Conservation (phyloP, 2,113 vertebrate genomes). For the Hemichromis elongatus region DNA sequence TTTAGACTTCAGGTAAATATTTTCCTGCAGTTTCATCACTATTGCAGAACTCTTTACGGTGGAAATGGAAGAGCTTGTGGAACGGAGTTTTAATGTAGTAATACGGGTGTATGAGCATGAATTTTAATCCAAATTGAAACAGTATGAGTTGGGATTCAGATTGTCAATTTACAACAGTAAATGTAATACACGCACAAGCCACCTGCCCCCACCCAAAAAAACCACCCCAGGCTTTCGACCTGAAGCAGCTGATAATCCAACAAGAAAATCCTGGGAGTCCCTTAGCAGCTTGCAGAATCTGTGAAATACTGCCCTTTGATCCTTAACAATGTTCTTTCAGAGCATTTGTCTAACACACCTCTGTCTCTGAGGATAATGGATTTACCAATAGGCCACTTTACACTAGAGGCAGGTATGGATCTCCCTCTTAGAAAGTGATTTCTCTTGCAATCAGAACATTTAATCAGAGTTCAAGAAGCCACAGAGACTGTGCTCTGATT, state of each 20-base stretch:
- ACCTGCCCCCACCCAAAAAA: background rate
- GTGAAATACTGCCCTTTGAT: constrained; percentile 7
- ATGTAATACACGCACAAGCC: background rate
- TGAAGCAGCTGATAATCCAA: background rate
- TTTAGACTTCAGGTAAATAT: background rate
- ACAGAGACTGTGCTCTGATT: constrained; percentile 40
- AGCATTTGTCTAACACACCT: constrained; percentile 15
- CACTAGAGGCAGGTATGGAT: constrained; percentile 33
- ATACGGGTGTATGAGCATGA: too few species aligned
- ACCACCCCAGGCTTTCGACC: background rate
- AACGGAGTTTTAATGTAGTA: too few species aligned
- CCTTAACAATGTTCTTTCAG: constrained; percentile 6
- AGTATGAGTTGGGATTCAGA: background rate
- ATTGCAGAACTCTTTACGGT: too few species aligned
- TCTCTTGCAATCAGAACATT: constrained; percentile 50
- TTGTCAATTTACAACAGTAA: background rate
- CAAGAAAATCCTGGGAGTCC: background rate
- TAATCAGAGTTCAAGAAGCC: constrained; percentile 52
- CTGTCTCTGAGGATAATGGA: constrained; percentile 21
- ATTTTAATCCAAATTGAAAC: too few species aligned
- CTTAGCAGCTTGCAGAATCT: background rate
- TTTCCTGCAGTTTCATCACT: too few species aligned
- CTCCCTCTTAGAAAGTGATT: constrained; percentile 7
- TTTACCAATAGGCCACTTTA: constrained; percentile 36
- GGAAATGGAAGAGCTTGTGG: too few species aligned